Percentiles rank a stretch among this genome's conserved stretches.
These are phyloP conservation scores for Orestias chungarensis DNA, from an alignment of 2,797 vertebrate species.

Conservation along the genomic window DNA sequence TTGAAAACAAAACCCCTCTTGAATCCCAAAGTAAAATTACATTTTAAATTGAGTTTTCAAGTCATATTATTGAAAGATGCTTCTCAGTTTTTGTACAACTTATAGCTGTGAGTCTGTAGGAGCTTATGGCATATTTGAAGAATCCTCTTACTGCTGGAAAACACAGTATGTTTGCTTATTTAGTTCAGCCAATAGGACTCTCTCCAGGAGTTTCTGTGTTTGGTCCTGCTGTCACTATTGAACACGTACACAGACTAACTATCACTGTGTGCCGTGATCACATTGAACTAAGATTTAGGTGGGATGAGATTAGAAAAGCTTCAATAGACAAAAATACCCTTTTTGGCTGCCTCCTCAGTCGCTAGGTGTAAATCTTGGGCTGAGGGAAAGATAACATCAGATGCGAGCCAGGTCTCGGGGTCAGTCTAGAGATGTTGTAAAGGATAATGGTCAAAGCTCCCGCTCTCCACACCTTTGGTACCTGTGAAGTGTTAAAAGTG, in stretches of 20 bases:
- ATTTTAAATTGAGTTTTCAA: no score
- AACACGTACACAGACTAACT: neutral
- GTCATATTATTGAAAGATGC: no score
- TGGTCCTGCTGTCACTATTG: neutral
- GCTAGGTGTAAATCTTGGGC: neutral
- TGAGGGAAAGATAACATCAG: neutral
- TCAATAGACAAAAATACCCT: neutral
- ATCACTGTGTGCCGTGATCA: neutral
- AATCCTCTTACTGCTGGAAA: no score
- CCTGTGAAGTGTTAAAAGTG: neutral
- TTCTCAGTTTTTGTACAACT: no score
- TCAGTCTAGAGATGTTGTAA: no score
- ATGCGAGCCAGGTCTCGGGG: neutral
- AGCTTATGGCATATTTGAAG: no score
- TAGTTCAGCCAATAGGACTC: no score
- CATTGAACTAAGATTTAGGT: neutral
- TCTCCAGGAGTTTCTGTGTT: no score
- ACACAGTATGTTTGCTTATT: no score
- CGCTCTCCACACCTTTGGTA: neutral
- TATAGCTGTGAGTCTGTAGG: no score
- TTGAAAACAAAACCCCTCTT: no score
- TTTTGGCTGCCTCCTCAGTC: neutral
- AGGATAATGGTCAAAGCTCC: neutral
- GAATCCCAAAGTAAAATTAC: no score
- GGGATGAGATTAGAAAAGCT: neutral